A percentile compares a stretch with the other conserved stretches of the same genome.
Evolutionary conservation across 2,113 vertebrate genomes (phyloP).

Genomic region (Trogon melanurus): DNA sequence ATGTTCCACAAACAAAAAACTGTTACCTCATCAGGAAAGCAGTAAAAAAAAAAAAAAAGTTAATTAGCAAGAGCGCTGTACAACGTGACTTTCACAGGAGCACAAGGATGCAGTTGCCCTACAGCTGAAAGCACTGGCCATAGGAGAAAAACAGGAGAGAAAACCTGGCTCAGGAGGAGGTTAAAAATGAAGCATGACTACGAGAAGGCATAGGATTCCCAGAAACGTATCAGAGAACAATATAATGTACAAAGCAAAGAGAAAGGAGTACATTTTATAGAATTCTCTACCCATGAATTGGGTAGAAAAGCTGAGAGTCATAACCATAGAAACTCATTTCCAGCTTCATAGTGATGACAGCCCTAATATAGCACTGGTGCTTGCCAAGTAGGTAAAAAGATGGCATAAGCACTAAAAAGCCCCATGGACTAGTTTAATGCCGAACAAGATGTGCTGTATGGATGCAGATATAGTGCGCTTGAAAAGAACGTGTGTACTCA

Average conservation of each 20-base stretch:
- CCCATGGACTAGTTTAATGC: background rate
- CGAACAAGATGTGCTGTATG: background rate
- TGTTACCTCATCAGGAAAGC: background rate
- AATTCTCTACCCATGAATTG: background rate
- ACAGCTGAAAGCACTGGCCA: background rate
- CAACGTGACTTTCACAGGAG: background rate
- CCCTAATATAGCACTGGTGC: background rate
- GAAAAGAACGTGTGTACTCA: background rate
- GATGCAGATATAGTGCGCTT: background rate
- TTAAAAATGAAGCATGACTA: background rate
- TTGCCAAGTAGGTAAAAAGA: background rate
- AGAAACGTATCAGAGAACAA: background rate
- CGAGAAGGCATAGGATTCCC: background rate
- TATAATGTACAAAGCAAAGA: background rate
- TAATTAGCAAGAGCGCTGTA: background rate
- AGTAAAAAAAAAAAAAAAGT: background rate
- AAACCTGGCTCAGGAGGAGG: background rate
- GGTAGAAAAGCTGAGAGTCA: background rate
- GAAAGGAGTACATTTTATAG: background rate
- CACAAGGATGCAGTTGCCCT: background rate
- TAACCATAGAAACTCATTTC: constrained; percentile 7
- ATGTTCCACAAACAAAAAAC: background rate
- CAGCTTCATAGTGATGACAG: background rate
- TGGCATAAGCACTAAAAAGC: background rate
- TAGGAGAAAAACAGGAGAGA: background rate